Evolutionary conservation across 2,113 vertebrate genomes (phyloP), one percentile per base, ranked within the genome.

Genomic region (Verasper variegatus): DNA sequence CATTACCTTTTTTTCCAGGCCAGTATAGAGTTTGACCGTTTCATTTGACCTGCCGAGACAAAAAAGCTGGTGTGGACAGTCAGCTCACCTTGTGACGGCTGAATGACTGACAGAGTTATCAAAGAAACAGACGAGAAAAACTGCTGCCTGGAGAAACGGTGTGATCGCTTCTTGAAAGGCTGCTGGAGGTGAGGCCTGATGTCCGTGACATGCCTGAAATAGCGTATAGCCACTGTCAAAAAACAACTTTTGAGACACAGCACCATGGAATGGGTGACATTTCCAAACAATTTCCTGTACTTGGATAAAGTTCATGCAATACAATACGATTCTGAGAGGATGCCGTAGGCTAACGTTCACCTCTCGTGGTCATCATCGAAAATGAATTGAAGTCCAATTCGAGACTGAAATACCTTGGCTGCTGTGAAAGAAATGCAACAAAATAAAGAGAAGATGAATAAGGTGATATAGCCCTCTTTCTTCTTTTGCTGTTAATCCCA

Each of bases 101-200:
- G 89, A 85, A 73, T 90, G 91, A 92, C 74, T 92, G 93, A 90
- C 93, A 94, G 90, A 85, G 64, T 80, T 88, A 93, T 94, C 92
- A 92, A 90, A 89, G 83, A 80, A 92, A 88, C 64, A 83, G 45
- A 79, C 81, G 83, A 83, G 51, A 56, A 55, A 56, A 56, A 86
- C 85, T 82, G 75, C 56, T 60, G 78, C 84, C 83, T 69, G 76
- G 37, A 86, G 87, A 83, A 84, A 85, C 55, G 47, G 40, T 62
- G 21, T 68, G 82, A 87, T 74, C 69, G 42, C 78, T 82, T 91
- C 83, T 84, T 90, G 88, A 91, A 91, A 88, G 73, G 65, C 82
- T 68, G 65, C 74, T 74, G 83, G 66, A 83, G 72, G 89, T 88
- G 86, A 88, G 87, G 74, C 68, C 79, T 81, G 90, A 89, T 90